phyloP scores from a whole-genome alignment of 2,888 invertebrate species.

The Lycophotia porphyrea region DNA sequence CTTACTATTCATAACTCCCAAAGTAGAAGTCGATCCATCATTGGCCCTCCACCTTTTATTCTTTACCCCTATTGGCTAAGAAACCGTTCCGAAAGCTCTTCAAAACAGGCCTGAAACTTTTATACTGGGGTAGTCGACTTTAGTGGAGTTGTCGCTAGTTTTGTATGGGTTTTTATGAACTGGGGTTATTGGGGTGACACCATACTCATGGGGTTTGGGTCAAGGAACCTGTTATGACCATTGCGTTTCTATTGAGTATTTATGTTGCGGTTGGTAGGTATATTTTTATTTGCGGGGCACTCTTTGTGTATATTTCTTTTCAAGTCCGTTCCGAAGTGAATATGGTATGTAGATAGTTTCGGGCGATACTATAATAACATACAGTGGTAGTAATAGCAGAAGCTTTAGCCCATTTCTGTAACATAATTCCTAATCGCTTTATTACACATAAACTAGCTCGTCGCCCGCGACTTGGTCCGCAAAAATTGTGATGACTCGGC shows the following conservation, averaged over 20 bases:
- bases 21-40: slow-evolving; percentile 43
- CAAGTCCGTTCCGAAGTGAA: neutral
- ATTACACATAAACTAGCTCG: no score
- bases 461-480: no score
- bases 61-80: slow-evolving; percentile 13
- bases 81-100: slow-evolving; percentile 27
- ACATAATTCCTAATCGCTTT: neutral
- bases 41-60: slow-evolving; percentile 10
- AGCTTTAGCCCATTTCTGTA: neutral
- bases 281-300: slow-evolving; percentile 18
- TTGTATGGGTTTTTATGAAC: slow-evolving; percentile 39
- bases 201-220: slow-evolving; percentile 40
- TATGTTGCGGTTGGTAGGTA: slow-evolving; percentile 5
- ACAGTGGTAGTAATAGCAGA: neutral
- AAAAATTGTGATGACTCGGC: no score
- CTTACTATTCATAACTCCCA: slow-evolving; percentile 36
- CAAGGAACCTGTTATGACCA: slow-evolving; percentile 41
- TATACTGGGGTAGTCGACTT: slow-evolving; percentile 43
- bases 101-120: slow-evolving; percentile 49
- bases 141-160: slow-evolving; percentile 29
- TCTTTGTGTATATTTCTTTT: slow-evolving; percentile 13
- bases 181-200: slow-evolving; percentile 44
- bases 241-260: slow-evolving; percentile 36
- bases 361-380: neutral
- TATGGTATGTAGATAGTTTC: neutral